Evolutionary conservation across 2,888 invertebrate species (phyloP), one percentile per base, ranked within the genome.

Genomic region (Glomeris marginata): DNA sequence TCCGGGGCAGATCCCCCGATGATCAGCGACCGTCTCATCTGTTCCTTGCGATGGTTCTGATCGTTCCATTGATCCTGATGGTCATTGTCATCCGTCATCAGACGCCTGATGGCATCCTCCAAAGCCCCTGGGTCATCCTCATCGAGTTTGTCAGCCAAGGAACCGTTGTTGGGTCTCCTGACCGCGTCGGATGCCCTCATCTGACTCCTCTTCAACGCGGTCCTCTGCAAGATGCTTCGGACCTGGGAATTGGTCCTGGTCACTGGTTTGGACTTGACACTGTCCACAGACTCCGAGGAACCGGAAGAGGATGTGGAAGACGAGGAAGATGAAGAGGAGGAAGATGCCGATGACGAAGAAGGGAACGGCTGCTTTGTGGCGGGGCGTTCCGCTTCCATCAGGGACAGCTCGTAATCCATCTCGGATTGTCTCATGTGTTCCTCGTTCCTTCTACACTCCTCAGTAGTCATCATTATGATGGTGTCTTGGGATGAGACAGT

Each of bases 141-240:
- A 22, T 20, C 16, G 11, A 20, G 15, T 37, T 46, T 36, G 37
- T 28, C 28, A 8, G 28, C 28, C 8, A 28, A 28, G 28, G 28
- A 28, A 3, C 28, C 28, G 28, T 28, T 28, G 28, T 8, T 28
- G 28, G 28, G 28, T 28, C 28, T 46, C 34, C 38, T 47, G 15
- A 20, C 33, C 3, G 47, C 78, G 64, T 76, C 83, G 57, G 57
- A 60, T 44, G 54, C 60, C 54, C 82, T 77, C 56, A 85, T 77
- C 47, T 85, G 71, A 13, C 84, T 87, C 55, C 87, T 75, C 2
- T 87, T 71, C 15, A 87, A 66, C 0, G 86, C 84, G 62, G 87
- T 87, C 41, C 85, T 73, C 61, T 87, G 86, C 52, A 87, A 86
- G 35, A 84, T 84, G 42, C 81, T 72, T 13, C 81, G 75, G 52